Evolutionary conservation across 2,797 vertebrate species (phyloP), one percentile per base, ranked within the genome.

Genomic region (Cirrhinus molitorella): DNA sequence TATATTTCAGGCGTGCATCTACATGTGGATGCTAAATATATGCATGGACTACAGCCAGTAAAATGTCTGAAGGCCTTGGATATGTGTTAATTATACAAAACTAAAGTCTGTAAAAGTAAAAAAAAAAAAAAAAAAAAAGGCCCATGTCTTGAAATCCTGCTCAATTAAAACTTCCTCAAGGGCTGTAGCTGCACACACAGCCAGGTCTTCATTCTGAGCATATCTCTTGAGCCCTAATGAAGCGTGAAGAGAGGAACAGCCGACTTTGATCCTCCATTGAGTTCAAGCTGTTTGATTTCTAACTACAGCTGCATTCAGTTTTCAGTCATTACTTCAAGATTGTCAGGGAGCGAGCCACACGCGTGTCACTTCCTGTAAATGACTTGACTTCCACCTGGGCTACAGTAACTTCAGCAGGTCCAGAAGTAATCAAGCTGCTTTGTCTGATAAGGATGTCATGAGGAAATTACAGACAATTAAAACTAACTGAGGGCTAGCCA

Each of bases 391-490:
- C 61, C 76, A 66, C 45, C 45, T 79, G 23, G 75, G 31, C 51
- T 0, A 34, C 53, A 31, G 57, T 12, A 31, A 21, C 17, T 65
- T 65, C 25, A 59, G 43, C 68, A 25, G 43, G 57, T 73, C 70
- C 45, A 65, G 53, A 81, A 1, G 14, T 23, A 73, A 73, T 81
- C 70, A 82, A 23, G 70, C 70, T 16, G 31, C 53, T 63, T 82
- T 82, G 57, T 82, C 53, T 71, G 9, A 65, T 31, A 34, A 34
- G 61, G n/a, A 66, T 19, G 31, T 49, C 40, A 72, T 47, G 28
- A 73, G 21, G 45, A 63, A 63, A 73, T 51, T 3, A 63, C 7
- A 74, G 6, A 49, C 9, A 81, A 82, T 82, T 21, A 53, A 19
- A 16, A 13, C 14, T 66, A 53, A 49, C 37, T 61, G 19, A 73